Conservation (phyloP, 2,797 vertebrate genomes). For the Pterois miles region DNA sequence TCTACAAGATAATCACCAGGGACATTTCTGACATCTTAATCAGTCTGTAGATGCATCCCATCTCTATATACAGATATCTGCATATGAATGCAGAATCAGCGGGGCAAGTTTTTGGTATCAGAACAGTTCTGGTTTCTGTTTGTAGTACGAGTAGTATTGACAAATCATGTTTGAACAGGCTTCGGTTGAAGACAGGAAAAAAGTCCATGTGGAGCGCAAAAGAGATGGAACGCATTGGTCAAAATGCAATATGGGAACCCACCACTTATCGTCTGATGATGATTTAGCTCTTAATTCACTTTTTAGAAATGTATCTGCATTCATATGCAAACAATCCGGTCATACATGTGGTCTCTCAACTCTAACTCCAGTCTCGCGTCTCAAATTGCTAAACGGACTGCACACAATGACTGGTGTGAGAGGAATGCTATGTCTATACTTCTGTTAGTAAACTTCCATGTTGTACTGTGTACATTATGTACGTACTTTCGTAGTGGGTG, state of each 20-base stretch:
- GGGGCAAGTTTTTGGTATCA: too few relatives aligned
- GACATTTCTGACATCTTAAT: background rate
- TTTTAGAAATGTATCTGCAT: background rate
- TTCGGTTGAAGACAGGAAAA: too few relatives aligned
- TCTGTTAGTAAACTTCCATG: too few relatives aligned
- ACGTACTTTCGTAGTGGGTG: too few relatives aligned
- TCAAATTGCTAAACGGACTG: background rate
- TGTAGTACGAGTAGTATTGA: background rate
- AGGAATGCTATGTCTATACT: too few relatives aligned
- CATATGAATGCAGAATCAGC: background rate
- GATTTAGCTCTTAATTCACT: background rate
- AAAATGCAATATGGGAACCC: background rate
- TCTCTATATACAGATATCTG: background rate
- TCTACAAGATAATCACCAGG: background rate
- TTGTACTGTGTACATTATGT: too few relatives aligned
- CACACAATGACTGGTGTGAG: background rate
- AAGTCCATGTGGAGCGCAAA: background rate
- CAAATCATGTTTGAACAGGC: too few relatives aligned
- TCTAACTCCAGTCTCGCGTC: background rate
- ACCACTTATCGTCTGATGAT: background rate
- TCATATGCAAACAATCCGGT: background rate
- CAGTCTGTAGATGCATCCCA: background rate
- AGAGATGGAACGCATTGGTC: background rate
- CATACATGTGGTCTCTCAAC: too few relatives aligned
- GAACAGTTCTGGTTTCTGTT: background rate